Conservation (phyloP, 2,113 vertebrate species). For the Ceyx cyanopectus region DNA sequence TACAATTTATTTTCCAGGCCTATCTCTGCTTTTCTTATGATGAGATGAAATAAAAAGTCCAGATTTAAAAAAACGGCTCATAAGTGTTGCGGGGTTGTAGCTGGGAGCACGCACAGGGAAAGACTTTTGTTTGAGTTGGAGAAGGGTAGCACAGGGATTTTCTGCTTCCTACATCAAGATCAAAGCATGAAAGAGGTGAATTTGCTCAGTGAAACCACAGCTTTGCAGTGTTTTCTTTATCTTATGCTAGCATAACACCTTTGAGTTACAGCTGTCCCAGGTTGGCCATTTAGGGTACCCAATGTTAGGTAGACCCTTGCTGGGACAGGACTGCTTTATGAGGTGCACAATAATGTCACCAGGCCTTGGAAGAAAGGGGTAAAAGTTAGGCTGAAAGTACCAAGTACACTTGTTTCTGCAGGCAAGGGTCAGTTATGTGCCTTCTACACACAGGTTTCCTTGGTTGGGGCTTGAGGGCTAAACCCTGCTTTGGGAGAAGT, state of each 20-base stretch:
- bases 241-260: background rate
- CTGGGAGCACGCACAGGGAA: background rate
- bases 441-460: background rate
- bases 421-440: background rate
- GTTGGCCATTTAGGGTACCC: rapidly evolving
- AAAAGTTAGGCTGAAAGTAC: background rate
- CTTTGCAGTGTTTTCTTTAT: background rate
- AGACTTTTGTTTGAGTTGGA: background rate
- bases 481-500: background rate
- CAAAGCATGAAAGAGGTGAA: background rate
- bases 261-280: background rate
- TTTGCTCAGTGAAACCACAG: background rate
- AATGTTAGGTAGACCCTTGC: background rate
- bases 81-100: background rate
- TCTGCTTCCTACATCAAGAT: background rate
- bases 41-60: background rate
- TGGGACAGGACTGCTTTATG: background rate
- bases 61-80: background rate
- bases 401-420: background rate
- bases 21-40: background rate
- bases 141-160: background rate
- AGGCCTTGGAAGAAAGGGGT: background rate
- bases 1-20: constrained; percentile 1
- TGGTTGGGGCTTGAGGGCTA: background rate
- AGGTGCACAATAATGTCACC: background rate